These are phyloP conservation scores for Phoeniculus purpureus DNA, from an alignment of 2,797 vertebrate genomes.

Conservation along the genomic window DNA sequence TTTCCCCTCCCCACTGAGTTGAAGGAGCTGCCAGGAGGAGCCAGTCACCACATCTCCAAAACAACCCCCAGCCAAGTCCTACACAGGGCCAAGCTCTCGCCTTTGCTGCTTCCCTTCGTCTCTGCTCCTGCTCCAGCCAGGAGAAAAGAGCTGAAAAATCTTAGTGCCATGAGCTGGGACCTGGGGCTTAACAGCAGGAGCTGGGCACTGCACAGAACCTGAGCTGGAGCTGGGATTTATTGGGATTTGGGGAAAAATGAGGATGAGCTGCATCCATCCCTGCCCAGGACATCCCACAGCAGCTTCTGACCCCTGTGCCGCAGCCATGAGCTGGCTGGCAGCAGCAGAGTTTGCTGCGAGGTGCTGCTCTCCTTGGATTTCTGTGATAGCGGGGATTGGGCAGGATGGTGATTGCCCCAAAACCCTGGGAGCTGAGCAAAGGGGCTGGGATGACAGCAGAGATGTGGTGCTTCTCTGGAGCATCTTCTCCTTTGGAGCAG, in stretches of 20 bases:
- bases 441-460: rapidly evolving
- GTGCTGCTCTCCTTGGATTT: constrained; percentile 34
- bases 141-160: not conserved
- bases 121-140: not conserved
- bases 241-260: not conserved
- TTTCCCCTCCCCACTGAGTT: not conserved
- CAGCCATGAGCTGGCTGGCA: not conserved
- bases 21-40: not conserved
- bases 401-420: constrained; percentile 8
- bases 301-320: not conserved
- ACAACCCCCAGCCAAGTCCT: not conserved
- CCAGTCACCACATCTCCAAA: not conserved
- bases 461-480: rapidly evolving
- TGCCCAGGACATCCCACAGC: rapidly evolving
- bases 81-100: not conserved
- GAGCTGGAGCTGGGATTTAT: not conserved
- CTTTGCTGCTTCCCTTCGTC: not conserved
- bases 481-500: not conserved
- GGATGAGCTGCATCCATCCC: not conserved
- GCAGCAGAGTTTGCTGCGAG: not conserved
- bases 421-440: not conserved
- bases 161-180: not conserved
- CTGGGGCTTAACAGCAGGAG: not conserved
- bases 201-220: rapidly evolving
- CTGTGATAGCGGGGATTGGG: not conserved